Conservation (phyloP, 2,888 invertebrate species). For the Metalampra italica region DNA sequence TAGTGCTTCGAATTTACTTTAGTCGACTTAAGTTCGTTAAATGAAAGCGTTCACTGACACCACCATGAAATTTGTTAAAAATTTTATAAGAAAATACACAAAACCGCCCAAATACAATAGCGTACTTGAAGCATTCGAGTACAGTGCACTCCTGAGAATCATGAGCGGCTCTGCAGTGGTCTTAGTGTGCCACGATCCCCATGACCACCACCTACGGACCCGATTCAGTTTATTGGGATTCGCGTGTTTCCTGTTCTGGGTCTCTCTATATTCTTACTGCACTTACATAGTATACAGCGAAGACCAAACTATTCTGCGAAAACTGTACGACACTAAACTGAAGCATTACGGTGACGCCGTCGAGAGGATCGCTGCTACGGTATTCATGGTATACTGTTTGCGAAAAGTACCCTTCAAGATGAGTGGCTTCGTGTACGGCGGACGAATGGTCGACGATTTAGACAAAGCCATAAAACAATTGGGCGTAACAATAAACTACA, state of each 20-base stretch:
- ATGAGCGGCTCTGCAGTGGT: too few relatives aligned
- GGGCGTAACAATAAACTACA: slow-evolving; percentile 37
- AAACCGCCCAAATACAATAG: too few relatives aligned
- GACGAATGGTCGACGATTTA: slow-evolving; percentile 36
- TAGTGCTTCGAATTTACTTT: too few relatives aligned
- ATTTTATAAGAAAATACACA: too few relatives aligned
- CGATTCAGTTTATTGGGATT: slow-evolving; percentile 35
- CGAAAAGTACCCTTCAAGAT: slow-evolving; percentile 43
- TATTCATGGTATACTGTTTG: slow-evolving; percentile 37
- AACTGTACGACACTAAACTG: slow-evolving; percentile 48
- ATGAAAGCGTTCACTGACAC: too few relatives aligned
- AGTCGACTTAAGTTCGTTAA: too few relatives aligned
- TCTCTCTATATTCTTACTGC: slow-evolving; percentile 38
- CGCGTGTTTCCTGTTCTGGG: slow-evolving; percentile 29
- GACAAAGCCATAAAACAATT: slow-evolving; percentile 37
- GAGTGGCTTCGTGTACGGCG: slow-evolving; percentile 24
- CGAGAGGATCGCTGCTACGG: slow-evolving; percentile 35
- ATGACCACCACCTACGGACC: too few relatives aligned
- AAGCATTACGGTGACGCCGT: slow-evolving; percentile 51
- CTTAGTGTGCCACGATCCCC: too few relatives aligned
- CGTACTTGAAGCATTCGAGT: too few relatives aligned
- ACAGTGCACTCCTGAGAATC: too few relatives aligned
- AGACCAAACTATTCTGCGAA: slow-evolving; percentile 46
- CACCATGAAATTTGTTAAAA: too few relatives aligned
- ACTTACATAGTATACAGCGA: slow-evolving; percentile 31